These are phyloP conservation scores for pig (Sus scrofa) DNA, from an alignment of 2,113 vertebrate genomes.

Conservation along the genomic window T2T-Sscrofa CM000824.6:231832501-231833000, in stretches of 20 bases:
- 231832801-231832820: conserved; percentile 77
- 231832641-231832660: conserved; percentile 88
- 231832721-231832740: conserved; percentile 86
- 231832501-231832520: fast-evolving
- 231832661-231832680: neutral
- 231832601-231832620: conserved; percentile 95
- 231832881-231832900: neutral
- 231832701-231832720: conserved; percentile 82
- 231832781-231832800: conserved; percentile 82
- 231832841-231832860: conserved; percentile 60
- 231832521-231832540: conserved; percentile 12
- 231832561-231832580: conserved; percentile 94
- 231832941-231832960: neutral
- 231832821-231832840: conserved; percentile 79
- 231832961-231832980: fast-evolving
- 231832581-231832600: conserved; percentile 93
- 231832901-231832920: neutral
- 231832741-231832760: conserved; percentile 34
- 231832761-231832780: conserved; percentile 86
- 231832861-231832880: neutral
- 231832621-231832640: conserved; percentile 93
- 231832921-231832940: conserved; percentile 50
- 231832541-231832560: conserved; percentile 95
- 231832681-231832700: conserved; percentile 59
- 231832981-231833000: neutral